Evolutionary conservation across 2,888 invertebrate genomes (phyloP).

Genomic region (Tetanocera ferruginea): DNA sequence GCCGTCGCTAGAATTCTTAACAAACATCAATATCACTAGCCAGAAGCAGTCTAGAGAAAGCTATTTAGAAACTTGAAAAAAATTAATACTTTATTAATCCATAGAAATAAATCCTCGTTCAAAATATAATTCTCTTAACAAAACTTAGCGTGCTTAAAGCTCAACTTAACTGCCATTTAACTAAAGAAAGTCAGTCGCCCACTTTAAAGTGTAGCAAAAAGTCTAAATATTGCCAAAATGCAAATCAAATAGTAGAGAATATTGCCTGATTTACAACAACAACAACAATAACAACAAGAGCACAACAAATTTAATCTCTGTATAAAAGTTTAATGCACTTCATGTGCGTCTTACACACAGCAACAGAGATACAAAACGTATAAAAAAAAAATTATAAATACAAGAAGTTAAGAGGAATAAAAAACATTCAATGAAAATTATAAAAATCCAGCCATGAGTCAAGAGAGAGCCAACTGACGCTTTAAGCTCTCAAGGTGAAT

Average conservation of each 20-base stretch:
- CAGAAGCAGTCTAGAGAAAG: too few species aligned
- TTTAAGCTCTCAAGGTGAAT: constrained; percentile 41
- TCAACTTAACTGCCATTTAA: too few species aligned
- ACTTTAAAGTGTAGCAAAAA: not conserved
- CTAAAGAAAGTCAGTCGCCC: not conserved
- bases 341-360: not conserved
- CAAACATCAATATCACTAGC: too few species aligned
- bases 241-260: not conserved
- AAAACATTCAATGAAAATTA: not conserved
- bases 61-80: too few species aligned
- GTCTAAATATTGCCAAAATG: not conserved
- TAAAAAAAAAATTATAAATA: not conserved
- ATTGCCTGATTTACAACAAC: not conserved
- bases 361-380: not conserved
- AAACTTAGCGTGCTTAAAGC: too few species aligned
- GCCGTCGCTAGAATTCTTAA: too few species aligned
- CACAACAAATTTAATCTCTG: not conserved
- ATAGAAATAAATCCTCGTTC: too few species aligned
- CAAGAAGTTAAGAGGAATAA: not conserved
- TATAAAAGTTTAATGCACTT: constrained; percentile 36
- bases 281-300: not conserved
- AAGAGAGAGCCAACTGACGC: not conserved
- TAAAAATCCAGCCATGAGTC: constrained; percentile 23
- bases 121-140: too few species aligned
- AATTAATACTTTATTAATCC: too few species aligned